These are phyloP conservation scores for Falco concolor DNA, from an alignment of 2,797 vertebrate species.

Conservation along the genomic window DNA sequence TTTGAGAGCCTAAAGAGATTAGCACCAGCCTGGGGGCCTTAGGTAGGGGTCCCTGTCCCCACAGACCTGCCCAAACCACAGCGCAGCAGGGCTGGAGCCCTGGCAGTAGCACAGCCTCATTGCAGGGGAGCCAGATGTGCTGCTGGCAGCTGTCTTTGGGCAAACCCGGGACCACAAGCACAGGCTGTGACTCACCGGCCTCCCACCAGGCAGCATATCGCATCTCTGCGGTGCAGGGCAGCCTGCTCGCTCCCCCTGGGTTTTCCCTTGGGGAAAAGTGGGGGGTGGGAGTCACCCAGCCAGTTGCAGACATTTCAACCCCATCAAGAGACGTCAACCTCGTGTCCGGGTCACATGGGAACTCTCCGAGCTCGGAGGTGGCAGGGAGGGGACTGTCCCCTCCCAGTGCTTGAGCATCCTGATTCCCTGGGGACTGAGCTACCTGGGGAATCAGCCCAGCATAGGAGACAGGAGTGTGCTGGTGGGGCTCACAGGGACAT, in stretches of 20 bases:
- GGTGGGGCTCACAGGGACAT: not conserved
- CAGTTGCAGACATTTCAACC: not conserved
- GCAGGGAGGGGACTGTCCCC: not conserved
- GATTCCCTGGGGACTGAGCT: not conserved
- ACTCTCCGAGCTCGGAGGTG: not conserved
- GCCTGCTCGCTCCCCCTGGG: accelerated
- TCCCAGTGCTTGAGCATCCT: not conserved
- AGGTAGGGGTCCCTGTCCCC: not conserved
- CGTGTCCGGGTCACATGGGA: not conserved
- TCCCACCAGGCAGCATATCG: not conserved
- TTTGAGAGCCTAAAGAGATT: not conserved
- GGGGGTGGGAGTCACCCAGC: accelerated
- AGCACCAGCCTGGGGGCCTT: not conserved
- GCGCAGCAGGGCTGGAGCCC: not conserved
- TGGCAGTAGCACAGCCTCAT: not conserved
- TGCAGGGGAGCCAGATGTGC: not conserved
- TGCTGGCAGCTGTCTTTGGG: not conserved
- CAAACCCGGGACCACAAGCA: not conserved
- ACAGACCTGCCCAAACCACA: not conserved
- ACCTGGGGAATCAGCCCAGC: not conserved
- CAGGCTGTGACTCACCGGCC: not conserved
- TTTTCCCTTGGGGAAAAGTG: not conserved
- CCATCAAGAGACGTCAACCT: not conserved
- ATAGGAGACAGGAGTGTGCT: accelerated
- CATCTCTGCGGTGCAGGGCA: not conserved